Evolutionary conservation across 2,797 vertebrate species (phyloP), one percentile per base, ranked within the genome.

Genomic region (Crenuchus spilurus): DNA sequence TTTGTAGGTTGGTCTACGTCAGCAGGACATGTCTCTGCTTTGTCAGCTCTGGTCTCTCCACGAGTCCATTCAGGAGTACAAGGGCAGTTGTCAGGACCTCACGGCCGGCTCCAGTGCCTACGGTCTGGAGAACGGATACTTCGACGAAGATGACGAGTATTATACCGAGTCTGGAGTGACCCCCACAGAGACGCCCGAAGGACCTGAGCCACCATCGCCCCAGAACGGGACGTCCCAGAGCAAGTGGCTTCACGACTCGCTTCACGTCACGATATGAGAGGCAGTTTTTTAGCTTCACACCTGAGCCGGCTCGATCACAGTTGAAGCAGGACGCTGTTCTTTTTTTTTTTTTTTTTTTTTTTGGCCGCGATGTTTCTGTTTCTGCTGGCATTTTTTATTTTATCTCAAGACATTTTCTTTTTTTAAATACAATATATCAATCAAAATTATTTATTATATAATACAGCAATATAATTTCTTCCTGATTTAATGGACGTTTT

Each of bases 61-160:
- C 1, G 98, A 99, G 85, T 98, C 97, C 1, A 99, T 99, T 87
- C 98, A 99, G 88, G 97, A 99, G 84, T 99, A 97, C 86, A 99
- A 99, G 89, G 97, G 97, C 64, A 96, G 94, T 51, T 99, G 96
- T 88, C 97, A 98, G 81, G 93, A 94, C 85, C 87, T 94, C 70
- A 91, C 89, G 80, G 95, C 95, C 16, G 95, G 93, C 44, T 93
- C 95, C 73, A 95, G 92, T 20, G 92, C 94, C 9, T 95, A 96
- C 85, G 92, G 95, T 79, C 78, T 96, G 90, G 97, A 98, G 81
- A 98, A 98, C 0, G 96, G 97, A 13, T 98, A 93, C 92, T 99
- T 97, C 14, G 95, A 97, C 3, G 97, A 99, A 83, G 96, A 99
- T 1, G 96, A 98, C 2, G 97, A 97, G 51, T 96, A 93, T 65